A percentile compares a stretch with the other conserved stretches of the same genome.
Evolutionary conservation across 1,140 invertebrate species (phyloP).

Genomic region (Cyphomyrmex costatus): DNA sequence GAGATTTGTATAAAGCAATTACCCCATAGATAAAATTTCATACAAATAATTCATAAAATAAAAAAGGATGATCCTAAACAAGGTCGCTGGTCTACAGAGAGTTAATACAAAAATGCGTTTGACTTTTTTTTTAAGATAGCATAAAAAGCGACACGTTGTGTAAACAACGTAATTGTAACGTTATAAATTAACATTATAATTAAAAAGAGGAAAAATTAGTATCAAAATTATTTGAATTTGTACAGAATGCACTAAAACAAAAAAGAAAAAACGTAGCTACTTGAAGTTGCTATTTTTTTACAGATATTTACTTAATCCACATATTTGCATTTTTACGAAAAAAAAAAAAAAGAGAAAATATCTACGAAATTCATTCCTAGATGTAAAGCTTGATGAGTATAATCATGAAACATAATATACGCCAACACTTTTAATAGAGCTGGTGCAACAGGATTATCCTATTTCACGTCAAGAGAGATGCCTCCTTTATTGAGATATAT

Average conservation of each 20-base stretch:
- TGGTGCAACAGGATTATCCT: neutral
- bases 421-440: neutral
- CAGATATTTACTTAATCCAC: neutral
- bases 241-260: neutral
- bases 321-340: constrained; percentile 5
- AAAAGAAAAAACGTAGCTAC: no score
- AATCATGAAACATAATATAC: constrained; percentile 16
- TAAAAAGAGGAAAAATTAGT: neutral
- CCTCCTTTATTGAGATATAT: constrained; percentile 9
- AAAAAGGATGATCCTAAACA: no score
- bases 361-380: neutral
- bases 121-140: no score
- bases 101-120: neutral
- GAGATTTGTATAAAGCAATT: no score
- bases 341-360: neutral
- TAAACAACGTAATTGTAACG: no score
- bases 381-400: neutral
- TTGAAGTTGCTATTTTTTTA: neutral
- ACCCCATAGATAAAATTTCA: no score
- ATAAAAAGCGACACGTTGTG: no score
- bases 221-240: neutral
- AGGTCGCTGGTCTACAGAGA: no score
- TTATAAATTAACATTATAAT: neutral
- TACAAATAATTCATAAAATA: no score
- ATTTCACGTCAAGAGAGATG: neutral